Conservation (phyloP, 2,888 invertebrate genomes). For the Zelleria hepariella region DNA sequence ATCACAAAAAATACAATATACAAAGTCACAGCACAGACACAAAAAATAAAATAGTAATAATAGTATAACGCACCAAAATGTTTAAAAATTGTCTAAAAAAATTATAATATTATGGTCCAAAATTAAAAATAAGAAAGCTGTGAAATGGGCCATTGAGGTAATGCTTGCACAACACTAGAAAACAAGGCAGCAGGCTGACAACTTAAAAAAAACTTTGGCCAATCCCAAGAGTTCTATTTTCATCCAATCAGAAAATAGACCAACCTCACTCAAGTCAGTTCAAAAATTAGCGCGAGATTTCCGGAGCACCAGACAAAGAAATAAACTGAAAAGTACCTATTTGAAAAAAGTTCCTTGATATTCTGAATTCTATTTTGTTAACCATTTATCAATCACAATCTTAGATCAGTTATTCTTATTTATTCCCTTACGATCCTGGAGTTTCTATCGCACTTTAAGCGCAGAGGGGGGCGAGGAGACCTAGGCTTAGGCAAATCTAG, state of each 20-base stretch:
- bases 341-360: background rate
- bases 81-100: too few relatives aligned
- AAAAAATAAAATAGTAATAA: too few relatives aligned
- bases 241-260: constrained; percentile 32
- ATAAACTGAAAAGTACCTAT: background rate
- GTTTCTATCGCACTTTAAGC: background rate
- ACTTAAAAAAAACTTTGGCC: background rate
- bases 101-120: too few relatives aligned
- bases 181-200: background rate
- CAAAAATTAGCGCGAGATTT: background rate
- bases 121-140: too few relatives aligned
- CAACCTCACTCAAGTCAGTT: background rate
- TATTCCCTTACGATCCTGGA: too few relatives aligned
- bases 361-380: background rate
- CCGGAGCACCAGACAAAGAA: background rate
- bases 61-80: too few relatives aligned
- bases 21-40: too few relatives aligned
- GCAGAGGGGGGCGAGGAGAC: background rate
- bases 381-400: background rate
- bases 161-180: background rate
- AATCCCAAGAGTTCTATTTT: background rate
- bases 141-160: too few relatives aligned
- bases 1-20: too few relatives aligned
- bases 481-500: constrained; percentile 3
- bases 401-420: background rate